These are phyloP conservation scores for Ceyx erithaca DNA, from an alignment of 2,797 vertebrate genomes.

Conservation along the genomic window DNA sequence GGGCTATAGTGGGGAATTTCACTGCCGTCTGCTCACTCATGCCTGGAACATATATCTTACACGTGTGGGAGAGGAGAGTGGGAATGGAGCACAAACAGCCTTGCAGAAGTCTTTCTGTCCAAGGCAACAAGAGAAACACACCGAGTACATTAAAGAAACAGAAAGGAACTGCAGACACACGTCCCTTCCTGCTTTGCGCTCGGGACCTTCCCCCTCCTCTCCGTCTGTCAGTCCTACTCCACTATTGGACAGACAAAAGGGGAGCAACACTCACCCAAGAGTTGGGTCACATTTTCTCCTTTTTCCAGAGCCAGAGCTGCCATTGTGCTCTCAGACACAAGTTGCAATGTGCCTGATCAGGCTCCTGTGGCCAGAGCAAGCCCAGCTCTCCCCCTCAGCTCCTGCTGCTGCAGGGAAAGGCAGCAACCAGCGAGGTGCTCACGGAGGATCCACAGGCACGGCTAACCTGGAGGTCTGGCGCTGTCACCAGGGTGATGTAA, in stretches of 20 bases:
- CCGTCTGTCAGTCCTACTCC: not conserved
- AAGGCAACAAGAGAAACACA: not conserved
- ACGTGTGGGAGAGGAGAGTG: not conserved
- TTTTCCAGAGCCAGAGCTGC: not conserved
- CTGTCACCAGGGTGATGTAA: not conserved
- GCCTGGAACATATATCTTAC: not conserved
- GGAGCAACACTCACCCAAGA: not conserved
- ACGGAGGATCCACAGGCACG: not conserved
- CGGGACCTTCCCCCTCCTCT: not conserved
- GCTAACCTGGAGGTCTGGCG: no score
- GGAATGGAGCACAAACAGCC: not conserved
- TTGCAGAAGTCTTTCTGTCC: not conserved
- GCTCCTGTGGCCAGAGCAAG: not conserved
- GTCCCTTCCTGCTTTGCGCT: not conserved
- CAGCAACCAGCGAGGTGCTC: rapidly evolving
- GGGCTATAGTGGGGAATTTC: not conserved
- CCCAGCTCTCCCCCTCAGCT: not conserved
- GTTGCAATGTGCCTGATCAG: rapidly evolving
- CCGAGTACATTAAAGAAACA: not conserved
- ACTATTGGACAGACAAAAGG: not conserved
- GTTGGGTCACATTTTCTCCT: not conserved
- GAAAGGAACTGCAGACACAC: not conserved
- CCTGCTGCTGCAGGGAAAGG: not conserved
- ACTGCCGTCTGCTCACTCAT: not conserved
- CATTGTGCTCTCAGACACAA: not conserved